Evolutionary conservation across 2,888 invertebrate genomes (phyloP).

Genomic region (Crepidodera aurea): DNA sequence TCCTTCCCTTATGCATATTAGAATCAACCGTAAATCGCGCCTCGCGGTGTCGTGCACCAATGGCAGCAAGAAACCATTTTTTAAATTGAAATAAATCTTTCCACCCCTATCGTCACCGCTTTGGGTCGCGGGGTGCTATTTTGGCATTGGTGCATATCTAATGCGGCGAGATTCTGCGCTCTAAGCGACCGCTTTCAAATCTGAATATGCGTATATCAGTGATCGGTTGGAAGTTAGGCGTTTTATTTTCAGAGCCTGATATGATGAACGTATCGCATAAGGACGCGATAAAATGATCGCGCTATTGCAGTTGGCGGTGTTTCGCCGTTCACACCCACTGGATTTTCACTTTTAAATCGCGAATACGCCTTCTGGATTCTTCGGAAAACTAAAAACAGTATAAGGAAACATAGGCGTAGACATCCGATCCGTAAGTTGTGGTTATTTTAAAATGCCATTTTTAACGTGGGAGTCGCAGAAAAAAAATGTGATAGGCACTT

Average conservation of each 20-base stretch:
- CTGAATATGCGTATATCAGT: constrained; percentile 56
- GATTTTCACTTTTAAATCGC: constrained; percentile 24
- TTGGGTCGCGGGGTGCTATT: constrained; percentile 46
- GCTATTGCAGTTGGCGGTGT: constrained; percentile 5
- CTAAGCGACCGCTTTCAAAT: constrained; percentile 50
- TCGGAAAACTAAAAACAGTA: neutral
- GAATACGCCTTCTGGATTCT: constrained; percentile 11
- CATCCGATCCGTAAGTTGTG: too few relatives aligned
- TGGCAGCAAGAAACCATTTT: constrained; percentile 51
- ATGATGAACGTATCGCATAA: constrained; percentile 24
- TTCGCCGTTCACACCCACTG: constrained; percentile 17
- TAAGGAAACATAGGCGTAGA: neutral
- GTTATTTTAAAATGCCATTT: too few relatives aligned
- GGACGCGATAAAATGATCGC: constrained; percentile 18
- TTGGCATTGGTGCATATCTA: constrained; percentile 64
- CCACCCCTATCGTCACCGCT: constrained; percentile 51
- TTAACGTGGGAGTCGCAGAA: too few relatives aligned
- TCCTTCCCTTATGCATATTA: neutral
- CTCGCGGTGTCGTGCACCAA: constrained; percentile 52
- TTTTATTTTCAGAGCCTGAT: constrained; percentile 12
- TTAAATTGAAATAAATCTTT: constrained; percentile 59
- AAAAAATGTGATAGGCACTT: too few relatives aligned
- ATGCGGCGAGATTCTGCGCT: constrained; percentile 59
- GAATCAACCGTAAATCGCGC: neutral
- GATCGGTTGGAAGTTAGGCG: constrained; percentile 13